Percentiles rank a stretch among this genome's conserved stretches.
Conservation (phyloP, 2,797 vertebrate species). For the Sebastes trivittatus region DNA sequence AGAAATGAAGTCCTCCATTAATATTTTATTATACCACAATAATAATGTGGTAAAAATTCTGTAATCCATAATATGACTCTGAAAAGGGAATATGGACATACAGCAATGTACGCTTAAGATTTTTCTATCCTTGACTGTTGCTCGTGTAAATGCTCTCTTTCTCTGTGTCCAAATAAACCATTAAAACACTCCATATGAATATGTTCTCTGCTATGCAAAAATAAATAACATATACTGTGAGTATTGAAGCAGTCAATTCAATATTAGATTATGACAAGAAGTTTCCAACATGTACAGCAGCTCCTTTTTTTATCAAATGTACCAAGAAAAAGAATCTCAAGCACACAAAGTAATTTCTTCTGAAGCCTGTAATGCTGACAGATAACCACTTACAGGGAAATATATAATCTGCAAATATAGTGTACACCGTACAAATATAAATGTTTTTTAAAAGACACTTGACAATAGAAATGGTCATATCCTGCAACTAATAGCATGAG, state of each 20-base stretch:
- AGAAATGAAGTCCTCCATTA: conserved; percentile 52
- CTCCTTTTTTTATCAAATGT: conserved; percentile 75
- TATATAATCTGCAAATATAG: conserved; percentile 79
- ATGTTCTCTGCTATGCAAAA: conserved; percentile 93
- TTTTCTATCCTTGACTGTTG: conserved; percentile 26
- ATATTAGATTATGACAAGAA: conserved; percentile 84
- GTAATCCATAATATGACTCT: conserved; percentile 67
- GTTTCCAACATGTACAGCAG: conserved; percentile 71
- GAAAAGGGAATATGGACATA: conserved; percentile 65
- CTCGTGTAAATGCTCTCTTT: conserved; percentile 38
- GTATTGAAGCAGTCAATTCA: conserved; percentile 76
- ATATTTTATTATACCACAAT: conserved; percentile 76
- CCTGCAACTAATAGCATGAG: conserved; percentile 70
- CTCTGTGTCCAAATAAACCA: conserved; percentile 65
- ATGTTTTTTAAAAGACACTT: conserved; percentile 76
- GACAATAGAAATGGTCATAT: conserved; percentile 74
- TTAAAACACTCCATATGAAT: conserved; percentile 74
- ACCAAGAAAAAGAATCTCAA: conserved; percentile 67
- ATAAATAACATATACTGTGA: conserved; percentile 86
- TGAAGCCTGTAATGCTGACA: conserved; percentile 69
- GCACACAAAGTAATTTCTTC: conserved; percentile 56
- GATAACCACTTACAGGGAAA: conserved; percentile 74
- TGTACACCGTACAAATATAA: conserved; percentile 82
- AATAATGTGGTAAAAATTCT: conserved; percentile 71
- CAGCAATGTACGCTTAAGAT: conserved; percentile 50